Evolutionary conservation across 2,888 invertebrate species (phyloP), one percentile per base, ranked within the genome.

Genomic region (Drosophila austrosaltans): DNA sequence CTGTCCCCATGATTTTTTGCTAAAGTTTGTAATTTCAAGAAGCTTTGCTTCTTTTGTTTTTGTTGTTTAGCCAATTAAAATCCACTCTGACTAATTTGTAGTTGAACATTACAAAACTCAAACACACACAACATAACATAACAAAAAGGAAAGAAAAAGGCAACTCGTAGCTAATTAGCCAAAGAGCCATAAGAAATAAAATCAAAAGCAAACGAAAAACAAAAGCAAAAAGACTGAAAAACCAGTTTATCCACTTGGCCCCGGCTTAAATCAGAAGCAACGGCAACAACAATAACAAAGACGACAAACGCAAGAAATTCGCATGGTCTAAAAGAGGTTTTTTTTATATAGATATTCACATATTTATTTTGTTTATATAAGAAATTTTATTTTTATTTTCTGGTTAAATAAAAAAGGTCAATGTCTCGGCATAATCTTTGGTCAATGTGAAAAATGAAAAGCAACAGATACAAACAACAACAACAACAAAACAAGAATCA

Each of bases 201-300:
- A 48, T 48, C 20, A 65, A 67, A 39, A 58, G 32, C 44, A 28
- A 57, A 60, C 69, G 36, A 7, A 53, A 64, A 66, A 72, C 59
- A 60, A 42, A 60, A 66, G 62, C 60, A 65, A 56, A 63, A 69
- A 16, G 53, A 70, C 63, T 28, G 72, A 72, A 65, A 65, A 88
- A 83, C 89, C 87, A 87, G 82, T 83, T 88, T 83, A 86, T 78
- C 88, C 83, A 86, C 83, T 85, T 77, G 57, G 63, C 70, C 70
- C 82, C 86, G 80, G 72, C 82, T 82, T 75, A 82, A 77, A 75
- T 74, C 54, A 77, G 42, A 16, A 42, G 75, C 71, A 72, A 72
- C 71, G 73, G 73, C 61, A 60, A 69, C 62, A 36, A 64, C 70
- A 57, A 77, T 74, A 72, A 72, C 72, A 72, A 72, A 56, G 56